Evolutionary conservation across 1,140 invertebrate genomes (phyloP), one percentile per base, ranked within the genome.

Genomic region (Lethocerus indicus): DNA sequence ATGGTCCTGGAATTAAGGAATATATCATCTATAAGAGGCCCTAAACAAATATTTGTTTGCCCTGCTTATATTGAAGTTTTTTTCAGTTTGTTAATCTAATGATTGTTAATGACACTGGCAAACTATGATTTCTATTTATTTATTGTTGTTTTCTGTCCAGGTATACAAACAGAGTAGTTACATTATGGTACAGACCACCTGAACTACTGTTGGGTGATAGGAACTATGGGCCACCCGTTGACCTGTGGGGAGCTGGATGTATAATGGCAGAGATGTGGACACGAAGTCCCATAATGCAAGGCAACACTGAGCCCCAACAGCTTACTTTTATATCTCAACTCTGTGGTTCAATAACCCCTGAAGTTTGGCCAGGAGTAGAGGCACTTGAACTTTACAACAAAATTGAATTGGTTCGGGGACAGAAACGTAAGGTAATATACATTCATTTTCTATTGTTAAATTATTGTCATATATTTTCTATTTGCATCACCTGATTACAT

Each of bases 261-360:
- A 98, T 98, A 36, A 96, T 98, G 92, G 93, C 93, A 0, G 93
- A 99, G 69, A 93, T 98, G 88, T 98, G 94, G 94, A 98, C 93
- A 0, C 70, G 92, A 53, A 70, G 65, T 39, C 79, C 81, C 6
- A 80, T 83, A 27, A 76, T 77, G 69, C 76, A 80, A 72, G 95
- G 95, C 1, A 87, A 82, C 54, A 91, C 87, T 9, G 93, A 99
- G 61, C 92, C 96, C 59, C 87, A 95, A 60, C 96, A 99, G 59
- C 64, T 99, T 1, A 88, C 83, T 12, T 70, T 97, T 12, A 98
- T 99, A 50, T 90, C 85, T 1, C 91, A 97, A 62, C 67, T 98
- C 9, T 98, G 94, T 70, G 96, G 96, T 0, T 91, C 90, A 0
- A 96, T 98, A 43, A 90, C 79, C 0, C 78, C 88, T 0, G 87